phyloP scores from a whole-genome alignment of 2,113 vertebrate species.

The Athene cunicularia region DNA sequence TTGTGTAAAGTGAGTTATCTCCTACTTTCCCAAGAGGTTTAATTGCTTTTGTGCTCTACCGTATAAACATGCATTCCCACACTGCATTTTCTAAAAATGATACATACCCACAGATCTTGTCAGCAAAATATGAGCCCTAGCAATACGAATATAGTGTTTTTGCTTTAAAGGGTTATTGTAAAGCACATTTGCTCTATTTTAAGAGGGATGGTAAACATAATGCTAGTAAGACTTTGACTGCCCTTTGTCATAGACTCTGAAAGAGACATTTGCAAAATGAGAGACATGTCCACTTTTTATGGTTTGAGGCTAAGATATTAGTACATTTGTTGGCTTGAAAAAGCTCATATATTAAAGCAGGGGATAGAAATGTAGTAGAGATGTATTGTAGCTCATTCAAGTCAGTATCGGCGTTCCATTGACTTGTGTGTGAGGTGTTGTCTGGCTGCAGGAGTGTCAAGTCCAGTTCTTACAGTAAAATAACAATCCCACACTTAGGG shows the following conservation, averaged over 20 bases:
- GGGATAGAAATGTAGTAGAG: background rate
- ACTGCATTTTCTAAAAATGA: slow-evolving; percentile 6
- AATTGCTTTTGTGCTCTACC: background rate
- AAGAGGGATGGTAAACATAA: background rate
- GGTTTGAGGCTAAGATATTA: background rate
- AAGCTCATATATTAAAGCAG: background rate
- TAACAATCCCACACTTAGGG: background rate
- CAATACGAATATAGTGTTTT: background rate
- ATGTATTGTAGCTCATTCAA: background rate
- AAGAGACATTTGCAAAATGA: background rate
- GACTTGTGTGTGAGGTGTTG: background rate
- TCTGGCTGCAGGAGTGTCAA: background rate
- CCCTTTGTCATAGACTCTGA: background rate
- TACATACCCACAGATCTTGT: background rate
- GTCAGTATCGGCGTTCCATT: background rate
- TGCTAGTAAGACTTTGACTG: background rate
- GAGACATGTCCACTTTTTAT: background rate
- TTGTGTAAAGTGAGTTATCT: background rate
- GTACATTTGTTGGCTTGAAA: background rate
- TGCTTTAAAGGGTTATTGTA: background rate
- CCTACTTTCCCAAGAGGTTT: slow-evolving; percentile 27
- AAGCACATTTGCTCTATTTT: background rate
- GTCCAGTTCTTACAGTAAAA: background rate
- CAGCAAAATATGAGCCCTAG: background rate
- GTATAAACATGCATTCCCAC: background rate